phyloP scores from a whole-genome alignment of 2,113 vertebrate species.

The Tupaia chinensis region DNA sequence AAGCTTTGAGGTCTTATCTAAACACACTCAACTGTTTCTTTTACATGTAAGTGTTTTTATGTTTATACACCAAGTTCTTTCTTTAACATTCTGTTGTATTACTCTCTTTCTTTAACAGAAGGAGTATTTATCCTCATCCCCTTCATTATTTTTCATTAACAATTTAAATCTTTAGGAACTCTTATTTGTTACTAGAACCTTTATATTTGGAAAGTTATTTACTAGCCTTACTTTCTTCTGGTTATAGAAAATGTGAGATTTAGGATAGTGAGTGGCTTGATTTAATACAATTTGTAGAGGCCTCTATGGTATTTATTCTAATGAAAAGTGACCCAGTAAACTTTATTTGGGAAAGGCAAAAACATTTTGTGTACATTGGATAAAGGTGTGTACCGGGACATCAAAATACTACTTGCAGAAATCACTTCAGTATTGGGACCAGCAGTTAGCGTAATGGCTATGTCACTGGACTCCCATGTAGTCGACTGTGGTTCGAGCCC shows the following conservation, averaged over 20 bases:
- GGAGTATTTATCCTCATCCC: background rate
- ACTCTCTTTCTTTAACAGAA: background rate
- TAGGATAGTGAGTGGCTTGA: background rate
- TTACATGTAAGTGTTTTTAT: background rate
- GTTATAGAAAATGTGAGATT: constrained; percentile 24
- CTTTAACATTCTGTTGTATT: constrained; percentile 7
- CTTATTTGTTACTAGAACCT: constrained; percentile 11
- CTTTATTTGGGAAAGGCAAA: constrained; percentile 22
- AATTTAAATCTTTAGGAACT: constrained; percentile 18
- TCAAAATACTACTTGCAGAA: background rate
- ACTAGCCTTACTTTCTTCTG: background rate
- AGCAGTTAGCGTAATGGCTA: no score
- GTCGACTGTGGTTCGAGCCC: no score
- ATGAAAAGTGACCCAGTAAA: constrained; percentile 19
- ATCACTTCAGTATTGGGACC: background rate
- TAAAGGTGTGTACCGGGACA: background rate
- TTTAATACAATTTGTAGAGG: constrained; percentile 22
- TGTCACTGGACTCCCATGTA: no score
- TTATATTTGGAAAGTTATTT: background rate
- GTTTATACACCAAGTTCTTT: background rate
- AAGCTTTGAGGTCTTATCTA: background rate
- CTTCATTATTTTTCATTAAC: constrained; percentile 6
- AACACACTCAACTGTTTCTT: background rate
- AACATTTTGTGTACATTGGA: constrained; percentile 1
- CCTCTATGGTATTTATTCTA: constrained; percentile 12